Base-by-base conservation (phyloP, 2,888 invertebrate genomes). In the Ormyrus pomaceus region DNA sequence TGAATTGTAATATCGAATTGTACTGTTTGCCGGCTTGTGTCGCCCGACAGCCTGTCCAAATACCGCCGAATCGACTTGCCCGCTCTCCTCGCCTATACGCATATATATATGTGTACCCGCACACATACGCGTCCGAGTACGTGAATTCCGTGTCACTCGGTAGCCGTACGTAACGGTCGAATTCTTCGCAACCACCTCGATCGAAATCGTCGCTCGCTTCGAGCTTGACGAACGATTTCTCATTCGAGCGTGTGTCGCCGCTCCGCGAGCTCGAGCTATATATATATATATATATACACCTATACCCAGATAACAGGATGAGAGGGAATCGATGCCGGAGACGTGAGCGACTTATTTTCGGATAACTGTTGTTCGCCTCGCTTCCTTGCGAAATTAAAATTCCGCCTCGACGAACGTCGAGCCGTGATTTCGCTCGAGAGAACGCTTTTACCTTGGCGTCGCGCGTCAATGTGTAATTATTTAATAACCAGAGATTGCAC, bases 1-100 rank as follows among this genome's bases (percentile, higher is more conserved):
- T 83, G 85, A 86, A 87, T 87, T 86, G 87, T 88, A 88, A 88
- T 89, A 89, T 88, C 84, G 86, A 86, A 87, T 88, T 86, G 86
- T 87, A 86, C 86, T 87, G 86, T 87, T 87, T 86, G 86, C 84
- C 80, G 86, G 83, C 81, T 83, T 83, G 84, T 86, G 86, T 85
- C 85, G 7, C 84, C 77, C 87, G 87, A 87, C 87, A 87, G 87
- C 84, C 87, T 88, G 87, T 88, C 88, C 87, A 88, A 88, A 89
- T 87, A 88, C 85, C 86, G 86, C 86, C 34, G 34, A 34, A 34
- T 34, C 34, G 34, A 34, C 34, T 34, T 2, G 34, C 34, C 3
- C 34, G 34, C 34, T 34, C 34, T 34, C 34, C 34, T 34, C 34
- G 34, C 34, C 34, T 34, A 34, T 34, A 34, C 19, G 19, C 19